These are phyloP conservation scores for Cryptotis parvus DNA, from an alignment of 2,113 vertebrate genomes.

Conservation along the genomic window DNA sequence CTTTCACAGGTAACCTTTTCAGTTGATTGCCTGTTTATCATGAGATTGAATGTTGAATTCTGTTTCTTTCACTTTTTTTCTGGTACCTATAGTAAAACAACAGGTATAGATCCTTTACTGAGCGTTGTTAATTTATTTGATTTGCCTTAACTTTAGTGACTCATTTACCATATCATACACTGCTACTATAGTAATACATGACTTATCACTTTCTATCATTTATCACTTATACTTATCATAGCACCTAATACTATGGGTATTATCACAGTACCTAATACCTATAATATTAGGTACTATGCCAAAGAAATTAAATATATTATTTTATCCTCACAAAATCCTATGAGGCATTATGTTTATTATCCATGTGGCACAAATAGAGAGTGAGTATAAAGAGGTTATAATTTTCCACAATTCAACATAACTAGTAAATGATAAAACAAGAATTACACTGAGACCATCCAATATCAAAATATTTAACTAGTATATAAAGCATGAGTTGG, in stretches of 20 bases:
- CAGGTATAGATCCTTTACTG: background rate
- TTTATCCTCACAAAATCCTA: constrained; percentile 12
- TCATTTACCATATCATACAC: background rate
- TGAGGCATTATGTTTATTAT: background rate
- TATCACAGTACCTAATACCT: too few species aligned
- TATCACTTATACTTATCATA: too few species aligned
- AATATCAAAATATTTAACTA: background rate
- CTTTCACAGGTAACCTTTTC: background rate
- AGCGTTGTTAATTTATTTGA: constrained; percentile 45
- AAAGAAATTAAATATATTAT: background rate
- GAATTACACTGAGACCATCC: background rate
- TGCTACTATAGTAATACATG: background rate
- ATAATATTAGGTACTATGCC: background rate
- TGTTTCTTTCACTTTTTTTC: constrained; percentile 14
- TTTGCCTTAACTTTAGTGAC: constrained; percentile 46
- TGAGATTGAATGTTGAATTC: background rate
- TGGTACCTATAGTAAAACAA: background rate
- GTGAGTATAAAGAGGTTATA: background rate
- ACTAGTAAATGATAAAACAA: background rate
- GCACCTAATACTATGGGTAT: too few species aligned
- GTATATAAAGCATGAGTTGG: background rate
- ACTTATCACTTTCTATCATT: constrained; percentile 25
- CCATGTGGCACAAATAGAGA: background rate
- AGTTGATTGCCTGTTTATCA: background rate
- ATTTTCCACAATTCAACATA: background rate